These are phyloP conservation scores for Zaprionus vittiger DNA, from an alignment of 1,140 invertebrate genomes.

Conservation along the genomic window DNA sequence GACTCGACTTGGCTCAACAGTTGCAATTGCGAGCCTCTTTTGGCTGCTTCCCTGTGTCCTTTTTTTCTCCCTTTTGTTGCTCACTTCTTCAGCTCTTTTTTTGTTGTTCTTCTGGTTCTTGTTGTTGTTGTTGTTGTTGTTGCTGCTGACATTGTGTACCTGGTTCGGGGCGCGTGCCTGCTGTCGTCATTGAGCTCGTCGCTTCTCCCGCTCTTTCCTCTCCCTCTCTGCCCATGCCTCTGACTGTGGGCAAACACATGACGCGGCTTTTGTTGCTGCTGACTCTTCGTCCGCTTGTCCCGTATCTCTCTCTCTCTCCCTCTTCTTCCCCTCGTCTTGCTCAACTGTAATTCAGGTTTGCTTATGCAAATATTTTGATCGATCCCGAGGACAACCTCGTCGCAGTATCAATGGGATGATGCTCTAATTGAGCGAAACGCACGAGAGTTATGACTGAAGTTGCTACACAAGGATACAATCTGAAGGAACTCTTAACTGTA, in stretches of 20 bases:
- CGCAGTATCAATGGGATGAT: constrained; percentile 37
- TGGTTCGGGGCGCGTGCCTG: constrained; percentile 77
- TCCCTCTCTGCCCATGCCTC: constrained; percentile 15
- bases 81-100: constrained; percentile 35
- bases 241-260: constrained; percentile 61
- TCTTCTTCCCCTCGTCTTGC: constrained; percentile 8
- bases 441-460: neutral
- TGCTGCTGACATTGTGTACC: constrained; percentile 48
- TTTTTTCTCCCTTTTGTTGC: constrained; percentile 45
- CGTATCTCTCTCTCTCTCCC: constrained; percentile 3
- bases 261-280: constrained; percentile 51
- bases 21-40: constrained; percentile 52
- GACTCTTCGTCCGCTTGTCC: constrained; percentile 17
- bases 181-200: constrained; percentile 68
- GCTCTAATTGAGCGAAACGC: constrained; percentile 32
- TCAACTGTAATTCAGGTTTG: constrained; percentile 71
- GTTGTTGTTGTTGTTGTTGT: constrained; percentile 1
- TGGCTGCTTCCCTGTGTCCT: constrained; percentile 40
- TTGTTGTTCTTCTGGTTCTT: constrained; percentile 9
- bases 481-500: neutral
- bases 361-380: constrained; percentile 80
- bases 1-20: constrained; percentile 50
- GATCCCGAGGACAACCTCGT: constrained; percentile 41
- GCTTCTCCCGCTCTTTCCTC: constrained; percentile 14
- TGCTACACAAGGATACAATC: neutral